Percentiles rank a stretch among this genome's conserved stretches.
Conservation (phyloP, 2,113 vertebrate species). For the Etia nguti region DNA sequence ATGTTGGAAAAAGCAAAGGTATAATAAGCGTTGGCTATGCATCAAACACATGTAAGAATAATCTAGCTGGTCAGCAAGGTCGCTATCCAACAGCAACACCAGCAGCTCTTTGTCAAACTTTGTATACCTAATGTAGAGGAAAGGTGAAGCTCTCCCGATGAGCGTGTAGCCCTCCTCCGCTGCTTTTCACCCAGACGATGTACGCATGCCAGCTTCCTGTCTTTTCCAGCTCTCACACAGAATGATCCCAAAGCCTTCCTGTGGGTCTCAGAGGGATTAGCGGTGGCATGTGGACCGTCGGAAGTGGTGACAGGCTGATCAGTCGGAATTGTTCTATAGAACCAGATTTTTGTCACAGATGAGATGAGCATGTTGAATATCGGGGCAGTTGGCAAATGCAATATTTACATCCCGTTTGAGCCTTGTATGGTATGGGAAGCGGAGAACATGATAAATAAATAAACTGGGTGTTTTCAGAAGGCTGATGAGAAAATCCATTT, state of each 20-base stretch:
- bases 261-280: constrained; percentile 33
- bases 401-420: not conserved
- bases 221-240: constrained; percentile 13
- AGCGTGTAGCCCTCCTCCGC: not conserved
- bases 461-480: constrained; percentile 1
- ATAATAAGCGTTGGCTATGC: not conserved
- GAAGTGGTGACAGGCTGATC: constrained; percentile 16
- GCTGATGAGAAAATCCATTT: constrained; percentile 13
- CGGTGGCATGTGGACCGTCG: constrained; percentile 27
- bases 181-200: not conserved
- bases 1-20: not conserved
- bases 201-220: constrained; percentile 25
- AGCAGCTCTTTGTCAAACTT: not conserved
- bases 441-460: not conserved
- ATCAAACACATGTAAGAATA: not conserved
- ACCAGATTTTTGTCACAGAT: not conserved
- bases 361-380: not conserved
- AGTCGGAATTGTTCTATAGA: not conserved
- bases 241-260: constrained; percentile 37
- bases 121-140: not conserved
- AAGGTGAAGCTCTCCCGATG: not conserved
- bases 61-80: constrained; percentile 9
- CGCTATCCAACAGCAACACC: constrained; percentile 23
- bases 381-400: not conserved
- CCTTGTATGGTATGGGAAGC: not conserved